These are phyloP conservation scores for Lagodon rhomboides DNA, from an alignment of 2,797 vertebrate genomes.

Conservation along the genomic window DNA sequence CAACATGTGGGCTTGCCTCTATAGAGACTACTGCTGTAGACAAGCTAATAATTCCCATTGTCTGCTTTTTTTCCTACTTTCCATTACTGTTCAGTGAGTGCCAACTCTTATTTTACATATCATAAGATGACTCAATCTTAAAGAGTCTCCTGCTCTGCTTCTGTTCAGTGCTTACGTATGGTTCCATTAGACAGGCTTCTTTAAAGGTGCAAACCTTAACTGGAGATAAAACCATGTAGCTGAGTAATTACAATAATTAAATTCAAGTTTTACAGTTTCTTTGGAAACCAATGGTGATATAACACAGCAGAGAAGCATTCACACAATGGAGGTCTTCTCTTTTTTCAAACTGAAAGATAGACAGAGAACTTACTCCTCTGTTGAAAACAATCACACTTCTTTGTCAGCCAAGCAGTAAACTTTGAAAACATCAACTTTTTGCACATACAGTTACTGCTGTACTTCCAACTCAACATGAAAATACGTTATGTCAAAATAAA, in stretches of 20 bases:
- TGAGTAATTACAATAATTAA: slow-evolving; percentile 21
- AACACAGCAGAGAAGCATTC: background rate
- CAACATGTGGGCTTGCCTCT: background rate
- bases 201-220: slow-evolving; percentile 1
- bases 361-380: background rate
- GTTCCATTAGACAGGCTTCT: slow-evolving; percentile 24
- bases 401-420: too few species aligned
- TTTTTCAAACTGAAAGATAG: background rate
- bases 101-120: background rate
- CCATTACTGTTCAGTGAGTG: background rate
- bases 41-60: slow-evolving; percentile 10
- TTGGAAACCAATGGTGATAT: background rate
- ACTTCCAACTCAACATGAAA: slow-evolving; percentile 12
- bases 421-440: slow-evolving; percentile 2
- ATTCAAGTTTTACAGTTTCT: slow-evolving; percentile 17
- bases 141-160: too few species aligned
- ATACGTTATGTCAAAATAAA: slow-evolving; percentile 25
- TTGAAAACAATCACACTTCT: too few species aligned
- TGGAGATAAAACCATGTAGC: background rate
- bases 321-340: background rate
- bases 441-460: background rate
- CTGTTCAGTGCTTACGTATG: background rate
- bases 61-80: background rate
- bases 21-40: background rate
- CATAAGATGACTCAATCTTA: background rate